Evolutionary conservation across 2,797 vertebrate species (phyloP).

Genomic region (Oreochromis mossambicus): DNA sequence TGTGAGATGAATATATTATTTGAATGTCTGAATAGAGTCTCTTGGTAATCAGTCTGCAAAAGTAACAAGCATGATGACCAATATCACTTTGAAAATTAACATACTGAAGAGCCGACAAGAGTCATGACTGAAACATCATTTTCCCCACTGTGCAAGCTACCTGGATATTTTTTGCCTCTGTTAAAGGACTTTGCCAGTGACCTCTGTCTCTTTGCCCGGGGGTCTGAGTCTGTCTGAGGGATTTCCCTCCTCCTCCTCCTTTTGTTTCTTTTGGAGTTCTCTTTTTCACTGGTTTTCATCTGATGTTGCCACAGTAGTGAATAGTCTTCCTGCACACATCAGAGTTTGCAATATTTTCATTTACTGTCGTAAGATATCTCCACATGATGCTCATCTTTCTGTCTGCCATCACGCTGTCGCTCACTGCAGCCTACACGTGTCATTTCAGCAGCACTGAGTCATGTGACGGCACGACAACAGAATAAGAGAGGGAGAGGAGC

Average conservation of each 20-base stretch:
- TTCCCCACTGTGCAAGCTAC: neutral
- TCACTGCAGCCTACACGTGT: neutral
- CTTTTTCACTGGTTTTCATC: neutral
- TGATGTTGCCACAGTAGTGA: neutral
- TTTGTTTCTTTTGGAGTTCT: neutral
- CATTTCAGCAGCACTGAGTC: neutral
- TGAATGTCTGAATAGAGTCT: neutral
- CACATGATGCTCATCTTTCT: neutral
- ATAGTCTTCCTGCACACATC: neutral
- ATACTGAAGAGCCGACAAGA: neutral
- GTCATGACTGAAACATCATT: neutral
- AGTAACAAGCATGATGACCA: neutral
- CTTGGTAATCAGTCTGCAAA: neutral
- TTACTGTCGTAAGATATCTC: neutral
- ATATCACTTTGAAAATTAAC: neutral
- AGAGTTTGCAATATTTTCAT: neutral
- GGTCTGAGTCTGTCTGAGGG: neutral
- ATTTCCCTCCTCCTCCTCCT: neutral
- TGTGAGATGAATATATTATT: neutral
- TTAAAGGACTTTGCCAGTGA: neutral
- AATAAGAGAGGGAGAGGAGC: neutral
- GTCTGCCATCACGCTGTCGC: neutral
- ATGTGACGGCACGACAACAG: neutral
- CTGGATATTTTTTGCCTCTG: neutral
- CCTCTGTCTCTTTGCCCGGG: neutral